Percentiles rank a stretch among this genome's conserved stretches.
phyloP scores from a whole-genome alignment of 1,140 invertebrate genomes.

The Pseudomyrmex gracilis region DNA sequence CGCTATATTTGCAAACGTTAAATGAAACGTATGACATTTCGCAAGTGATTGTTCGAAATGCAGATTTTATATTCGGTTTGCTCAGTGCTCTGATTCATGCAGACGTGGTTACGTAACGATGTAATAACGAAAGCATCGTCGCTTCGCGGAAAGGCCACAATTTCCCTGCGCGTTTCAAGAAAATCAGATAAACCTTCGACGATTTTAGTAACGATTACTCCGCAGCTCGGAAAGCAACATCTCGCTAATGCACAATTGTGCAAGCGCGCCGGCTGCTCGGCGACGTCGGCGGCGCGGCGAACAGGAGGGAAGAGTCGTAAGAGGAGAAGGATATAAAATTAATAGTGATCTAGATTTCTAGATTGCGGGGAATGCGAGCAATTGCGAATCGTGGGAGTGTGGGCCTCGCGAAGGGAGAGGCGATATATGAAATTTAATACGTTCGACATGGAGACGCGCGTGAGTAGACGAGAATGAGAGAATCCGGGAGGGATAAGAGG shows the following conservation, averaged over 20 bases:
- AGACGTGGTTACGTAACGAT: slow-evolving; percentile 29
- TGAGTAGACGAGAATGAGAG: slow-evolving; percentile 49
- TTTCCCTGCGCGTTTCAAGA: slow-evolving; percentile 39
- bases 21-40: neutral
- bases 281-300: slow-evolving; percentile 11
- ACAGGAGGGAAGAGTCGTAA: neutral
- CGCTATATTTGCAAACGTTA: neutral
- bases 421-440: slow-evolving; percentile 84
- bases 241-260: slow-evolving; percentile 59
- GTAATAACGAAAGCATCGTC: slow-evolving; percentile 46
- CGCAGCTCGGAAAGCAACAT: slow-evolving; percentile 27
- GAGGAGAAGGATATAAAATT: slow-evolving; percentile 81
- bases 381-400: slow-evolving; percentile 83
- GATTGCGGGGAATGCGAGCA: slow-evolving; percentile 84
- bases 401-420: slow-evolving; percentile 70
- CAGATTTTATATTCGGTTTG: slow-evolving; percentile 41
- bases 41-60: slow-evolving; percentile 17
- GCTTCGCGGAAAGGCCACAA: slow-evolving; percentile 18
- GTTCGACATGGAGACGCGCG: slow-evolving; percentile 74
- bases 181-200: slow-evolving; percentile 56
- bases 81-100: slow-evolving; percentile 13
- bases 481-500: slow-evolving; percentile 57
- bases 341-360: slow-evolving; percentile 85
- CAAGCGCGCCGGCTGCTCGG: slow-evolving; percentile 56
- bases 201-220: slow-evolving; percentile 57